Evolutionary conservation across 2,797 vertebrate genomes (phyloP).

Genomic region (Notolepis coatsorum): DNA sequence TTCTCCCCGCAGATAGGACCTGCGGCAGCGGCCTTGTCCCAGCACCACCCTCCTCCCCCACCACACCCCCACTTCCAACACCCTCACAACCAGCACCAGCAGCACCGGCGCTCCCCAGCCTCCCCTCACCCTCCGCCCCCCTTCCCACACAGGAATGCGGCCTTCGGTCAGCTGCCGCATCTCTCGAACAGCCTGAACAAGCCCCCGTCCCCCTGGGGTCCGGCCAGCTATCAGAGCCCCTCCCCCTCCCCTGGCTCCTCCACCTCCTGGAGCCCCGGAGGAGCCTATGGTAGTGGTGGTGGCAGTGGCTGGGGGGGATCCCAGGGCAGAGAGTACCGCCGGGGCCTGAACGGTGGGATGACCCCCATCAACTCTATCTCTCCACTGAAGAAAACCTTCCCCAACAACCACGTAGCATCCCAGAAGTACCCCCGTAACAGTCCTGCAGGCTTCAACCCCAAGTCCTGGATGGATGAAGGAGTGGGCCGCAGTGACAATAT

Average conservation of each 20-base stretch:
- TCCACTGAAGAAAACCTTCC: slow-evolving; percentile 98
- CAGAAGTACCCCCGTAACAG: slow-evolving; percentile 97
- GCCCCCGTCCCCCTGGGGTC: slow-evolving; percentile 97
- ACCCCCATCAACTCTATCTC: slow-evolving; percentile 98
- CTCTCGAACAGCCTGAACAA: slow-evolving; percentile 98
- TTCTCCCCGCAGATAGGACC: slow-evolving; percentile 98
- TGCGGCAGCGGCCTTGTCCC: slow-evolving; percentile 85
- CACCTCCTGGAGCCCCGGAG: slow-evolving; percentile 95
- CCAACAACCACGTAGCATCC: slow-evolving; percentile 96
- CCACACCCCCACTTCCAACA: slow-evolving; percentile 93
- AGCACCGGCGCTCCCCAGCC: slow-evolving; percentile 97
- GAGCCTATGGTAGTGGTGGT: slow-evolving; percentile 91
- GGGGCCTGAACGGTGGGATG: slow-evolving; percentile 95
- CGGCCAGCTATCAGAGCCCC: slow-evolving; percentile 95
- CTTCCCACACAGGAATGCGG: slow-evolving; percentile 89
- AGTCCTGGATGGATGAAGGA: slow-evolving; percentile 98
- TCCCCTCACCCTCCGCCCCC: slow-evolving; percentile 91
- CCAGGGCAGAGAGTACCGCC: slow-evolving; percentile 96
- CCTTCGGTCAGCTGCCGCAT: slow-evolving; percentile 97
- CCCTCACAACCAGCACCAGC: slow-evolving; percentile 97
- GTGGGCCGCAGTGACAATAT: slow-evolving; percentile 95
- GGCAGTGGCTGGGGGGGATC: slow-evolving; percentile 93
- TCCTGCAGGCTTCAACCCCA: slow-evolving; percentile 93
- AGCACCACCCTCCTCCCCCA: slow-evolving; percentile 93
- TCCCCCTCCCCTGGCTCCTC: slow-evolving; percentile 93